Evolutionary conservation across 2,113 vertebrate species (phyloP).

Genomic region (Charina bottae): DNA sequence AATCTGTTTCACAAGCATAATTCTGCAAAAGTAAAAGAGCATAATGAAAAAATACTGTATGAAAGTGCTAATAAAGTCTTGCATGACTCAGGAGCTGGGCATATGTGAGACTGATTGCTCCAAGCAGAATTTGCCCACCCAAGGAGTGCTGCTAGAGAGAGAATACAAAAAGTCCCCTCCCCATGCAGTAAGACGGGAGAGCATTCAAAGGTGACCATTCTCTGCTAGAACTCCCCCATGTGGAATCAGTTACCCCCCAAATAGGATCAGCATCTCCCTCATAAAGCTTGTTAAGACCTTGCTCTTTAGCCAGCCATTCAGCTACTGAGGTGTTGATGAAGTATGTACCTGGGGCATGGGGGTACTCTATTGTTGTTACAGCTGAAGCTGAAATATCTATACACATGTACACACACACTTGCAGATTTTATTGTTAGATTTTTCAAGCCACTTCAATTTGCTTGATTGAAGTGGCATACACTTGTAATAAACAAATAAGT

Average conservation of each 20-base stretch:
- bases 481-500: background rate
- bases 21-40: slow-evolving; percentile 40
- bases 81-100: too few relatives aligned
- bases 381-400: background rate
- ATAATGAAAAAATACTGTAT: slow-evolving; percentile 39
- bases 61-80: background rate
- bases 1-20: slow-evolving; percentile 43
- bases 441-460: background rate
- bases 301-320: background rate
- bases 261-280: background rate
- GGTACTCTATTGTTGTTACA: background rate
- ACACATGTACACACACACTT: background rate
- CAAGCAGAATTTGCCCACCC: background rate
- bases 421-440: background rate
- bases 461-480: background rate
- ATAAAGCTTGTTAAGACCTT: background rate
- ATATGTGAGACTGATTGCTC: background rate
- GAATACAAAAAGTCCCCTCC: background rate
- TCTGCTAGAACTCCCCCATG: background rate
- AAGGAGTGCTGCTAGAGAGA: background rate
- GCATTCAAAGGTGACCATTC: background rate
- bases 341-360: background rate
- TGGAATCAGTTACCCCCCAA: background rate
- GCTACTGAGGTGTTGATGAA: background rate
- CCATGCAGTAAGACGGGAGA: background rate